Conservation (phyloP, 2,113 vertebrate genomes). For the Elachura formosa region DNA sequence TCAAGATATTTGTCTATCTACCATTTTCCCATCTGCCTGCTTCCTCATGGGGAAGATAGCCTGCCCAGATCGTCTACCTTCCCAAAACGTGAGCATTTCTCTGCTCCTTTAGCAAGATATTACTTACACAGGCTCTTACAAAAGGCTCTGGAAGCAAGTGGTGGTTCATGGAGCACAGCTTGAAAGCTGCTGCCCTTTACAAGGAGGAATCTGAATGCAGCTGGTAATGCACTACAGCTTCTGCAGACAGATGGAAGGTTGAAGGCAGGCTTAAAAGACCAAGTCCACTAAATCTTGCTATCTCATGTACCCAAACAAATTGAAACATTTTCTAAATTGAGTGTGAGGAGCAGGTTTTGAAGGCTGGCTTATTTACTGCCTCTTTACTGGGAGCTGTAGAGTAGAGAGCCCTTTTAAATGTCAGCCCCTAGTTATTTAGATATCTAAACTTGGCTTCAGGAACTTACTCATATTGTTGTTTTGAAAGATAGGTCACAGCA, state of each 20-base stretch:
- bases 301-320: neutral
- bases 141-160: neutral
- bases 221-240: neutral
- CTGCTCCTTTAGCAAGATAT: neutral
- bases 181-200: neutral
- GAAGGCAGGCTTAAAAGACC: slow-evolving; percentile 1
- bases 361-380: neutral
- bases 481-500: neutral
- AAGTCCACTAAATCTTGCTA: neutral
- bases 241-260: neutral
- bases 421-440: slow-evolving; percentile 30
- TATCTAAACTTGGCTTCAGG: slow-evolving; percentile 13
- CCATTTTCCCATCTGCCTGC: neutral
- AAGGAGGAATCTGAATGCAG: neutral
- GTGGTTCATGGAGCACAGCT: neutral
- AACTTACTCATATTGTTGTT: slow-evolving; percentile 2
- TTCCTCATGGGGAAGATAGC: neutral
- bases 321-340: neutral
- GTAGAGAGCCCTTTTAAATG: slow-evolving; percentile 55
- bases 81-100: neutral
- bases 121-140: neutral
- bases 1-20: neutral
- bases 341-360: neutral
- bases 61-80: neutral
- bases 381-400: slow-evolving; percentile 33